Percentiles rank a stretch among this genome's conserved stretches.
phyloP scores from a whole-genome alignment of 2,888 invertebrate genomes.

The Tetanocera ferruginea region DNA sequence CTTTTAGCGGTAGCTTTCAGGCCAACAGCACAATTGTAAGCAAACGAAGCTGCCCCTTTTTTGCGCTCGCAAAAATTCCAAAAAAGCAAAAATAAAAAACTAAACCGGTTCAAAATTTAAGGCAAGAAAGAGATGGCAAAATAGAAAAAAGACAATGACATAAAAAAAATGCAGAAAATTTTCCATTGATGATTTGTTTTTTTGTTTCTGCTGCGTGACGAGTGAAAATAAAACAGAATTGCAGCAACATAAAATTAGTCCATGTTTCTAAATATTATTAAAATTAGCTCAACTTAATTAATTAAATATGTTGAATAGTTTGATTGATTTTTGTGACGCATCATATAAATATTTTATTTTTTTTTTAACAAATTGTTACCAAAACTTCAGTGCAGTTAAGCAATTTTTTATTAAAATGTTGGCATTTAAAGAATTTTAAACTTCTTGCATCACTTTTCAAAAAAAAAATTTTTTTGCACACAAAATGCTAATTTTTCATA shows the following conservation, averaged over 20 bases:
- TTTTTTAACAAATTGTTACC: not conserved
- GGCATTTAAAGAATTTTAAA: not conserved
- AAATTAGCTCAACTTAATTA: no score
- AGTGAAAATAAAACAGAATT: constrained; percentile 35
- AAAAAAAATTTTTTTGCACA: not conserved
- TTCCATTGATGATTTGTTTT: constrained; percentile 57
- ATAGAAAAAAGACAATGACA: not conserved
- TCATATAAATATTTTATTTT: not conserved
- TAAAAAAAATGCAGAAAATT: constrained; percentile 55
- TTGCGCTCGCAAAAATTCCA: constrained; percentile 1
- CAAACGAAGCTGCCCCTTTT: constrained; percentile 24
- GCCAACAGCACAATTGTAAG: constrained; percentile 33
- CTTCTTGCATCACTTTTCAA: not conserved
- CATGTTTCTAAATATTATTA: constrained; percentile 26
- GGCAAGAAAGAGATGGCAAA: constrained; percentile 2
- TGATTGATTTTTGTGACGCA: constrained; percentile 1
- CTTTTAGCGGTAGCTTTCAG: constrained; percentile 7
- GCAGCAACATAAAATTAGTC: no score
- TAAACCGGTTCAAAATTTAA: constrained; percentile 38
- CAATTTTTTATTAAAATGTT: not conserved
- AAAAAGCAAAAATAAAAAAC: constrained; percentile 36
- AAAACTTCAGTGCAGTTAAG: not conserved
- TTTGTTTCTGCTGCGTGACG: constrained; percentile 33
- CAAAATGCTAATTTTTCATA: not conserved
- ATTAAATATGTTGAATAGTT: not conserved